phyloP scores from a whole-genome alignment of 2,888 invertebrate genomes.

The Ligdia adustata region DNA sequence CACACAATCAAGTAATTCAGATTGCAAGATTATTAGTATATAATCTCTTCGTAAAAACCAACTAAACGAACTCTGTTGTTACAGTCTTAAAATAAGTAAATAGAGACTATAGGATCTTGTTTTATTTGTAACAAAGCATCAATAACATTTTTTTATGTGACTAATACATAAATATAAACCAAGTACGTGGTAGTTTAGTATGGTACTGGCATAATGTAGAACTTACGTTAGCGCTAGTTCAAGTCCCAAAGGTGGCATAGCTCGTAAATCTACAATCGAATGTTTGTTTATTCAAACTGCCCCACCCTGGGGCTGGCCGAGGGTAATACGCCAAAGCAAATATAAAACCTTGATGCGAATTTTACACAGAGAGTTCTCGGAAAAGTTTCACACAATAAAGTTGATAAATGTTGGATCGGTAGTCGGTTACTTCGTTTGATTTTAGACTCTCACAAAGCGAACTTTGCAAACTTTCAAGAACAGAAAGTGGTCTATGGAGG shows the following conservation, averaged over 20 bases:
- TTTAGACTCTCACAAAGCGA: conserved; percentile 1
- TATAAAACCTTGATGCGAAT: conserved; percentile 21
- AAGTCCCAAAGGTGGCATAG: conserved; percentile 44
- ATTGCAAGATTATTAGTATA: no score
- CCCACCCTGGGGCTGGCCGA: conserved; percentile 31
- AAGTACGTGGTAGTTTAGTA: no score
- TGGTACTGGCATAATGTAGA: no score
- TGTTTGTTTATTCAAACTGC: conserved; percentile 48
- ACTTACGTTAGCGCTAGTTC: no score
- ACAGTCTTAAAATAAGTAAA: no score
- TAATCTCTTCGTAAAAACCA: no score
- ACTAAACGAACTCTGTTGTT: no score
- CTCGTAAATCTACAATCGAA: conserved; percentile 52
- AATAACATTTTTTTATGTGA: no score
- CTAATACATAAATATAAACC: no score
- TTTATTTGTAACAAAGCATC: no score
- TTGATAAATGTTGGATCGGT: conserved; percentile 2
- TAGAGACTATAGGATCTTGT: no score
- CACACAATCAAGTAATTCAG: no score
- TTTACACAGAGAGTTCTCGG: conserved; percentile 1
- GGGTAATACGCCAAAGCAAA: conserved; percentile 22
- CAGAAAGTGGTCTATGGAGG: neutral
- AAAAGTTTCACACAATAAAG: conserved; percentile 5
- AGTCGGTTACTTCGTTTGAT: conserved; percentile 1
- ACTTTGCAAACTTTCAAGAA: neutral